A percentile compares a stretch with the other conserved stretches of the same genome.
Evolutionary conservation across 2,797 vertebrate genomes (phyloP).

Genomic region (Hoplostethus mediterraneus): DNA sequence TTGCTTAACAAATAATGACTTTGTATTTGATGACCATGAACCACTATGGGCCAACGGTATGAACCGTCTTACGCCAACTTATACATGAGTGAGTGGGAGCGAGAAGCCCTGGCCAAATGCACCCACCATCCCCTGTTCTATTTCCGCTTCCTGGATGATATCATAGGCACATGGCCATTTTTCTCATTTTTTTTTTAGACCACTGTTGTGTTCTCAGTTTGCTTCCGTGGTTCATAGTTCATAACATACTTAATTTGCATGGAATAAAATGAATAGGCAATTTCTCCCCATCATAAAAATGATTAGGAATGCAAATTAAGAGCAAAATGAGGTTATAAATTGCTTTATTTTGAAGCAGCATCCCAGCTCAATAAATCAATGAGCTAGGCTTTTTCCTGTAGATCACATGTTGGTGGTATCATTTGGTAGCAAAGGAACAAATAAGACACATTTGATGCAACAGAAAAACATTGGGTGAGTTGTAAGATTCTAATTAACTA

Average conservation of each 20-base stretch:
- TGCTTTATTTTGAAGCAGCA: slow-evolving; percentile 7
- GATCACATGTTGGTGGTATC: not conserved
- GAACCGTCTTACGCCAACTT: not conserved
- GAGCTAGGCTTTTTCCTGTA: not conserved
- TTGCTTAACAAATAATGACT: too few species aligned
- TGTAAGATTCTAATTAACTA: not conserved
- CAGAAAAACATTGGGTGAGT: too few species aligned
- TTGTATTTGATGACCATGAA: too few species aligned
- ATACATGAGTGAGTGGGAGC: slow-evolving; percentile 5
- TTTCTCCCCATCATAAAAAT: slow-evolving; percentile 24
- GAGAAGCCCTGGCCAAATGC: not conserved
- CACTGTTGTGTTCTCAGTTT: slow-evolving; percentile 50
- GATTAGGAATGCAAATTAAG: slow-evolving; percentile 19
- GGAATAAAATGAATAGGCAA: slow-evolving; percentile 30
- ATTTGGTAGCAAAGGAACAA: not conserved
- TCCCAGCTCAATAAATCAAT: slow-evolving; percentile 3
- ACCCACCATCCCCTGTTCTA: not conserved
- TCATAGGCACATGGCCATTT: not conserved
- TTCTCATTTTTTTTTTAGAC: slow-evolving; percentile 31
- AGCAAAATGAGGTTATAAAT: slow-evolving; percentile 1
- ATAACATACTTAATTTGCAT: slow-evolving; percentile 11
- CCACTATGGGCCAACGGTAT: too few species aligned
- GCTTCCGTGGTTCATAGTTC: slow-evolving; percentile 32
- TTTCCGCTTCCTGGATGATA: not conserved
- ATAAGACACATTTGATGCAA: too few species aligned